Base-by-base conservation (phyloP, 1,140 invertebrate genomes). In the Olivierus martensii region DNA sequence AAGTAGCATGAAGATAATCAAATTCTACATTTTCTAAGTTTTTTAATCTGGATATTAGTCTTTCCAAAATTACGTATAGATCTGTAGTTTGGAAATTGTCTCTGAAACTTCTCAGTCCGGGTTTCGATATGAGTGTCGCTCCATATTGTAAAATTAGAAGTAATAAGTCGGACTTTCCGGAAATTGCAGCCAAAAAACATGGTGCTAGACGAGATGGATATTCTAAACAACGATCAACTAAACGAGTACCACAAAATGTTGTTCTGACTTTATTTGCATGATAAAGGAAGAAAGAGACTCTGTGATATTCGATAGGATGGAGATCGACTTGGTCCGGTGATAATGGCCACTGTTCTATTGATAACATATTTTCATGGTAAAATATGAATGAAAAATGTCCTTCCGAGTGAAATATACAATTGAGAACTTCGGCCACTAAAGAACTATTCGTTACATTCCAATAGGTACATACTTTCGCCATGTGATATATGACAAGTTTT, bases 371-470 rank as follows among this genome's bases (percentile, higher is more conserved):
- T 2, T 48, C 39, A 9, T 34, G n/a, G 5, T 21, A 38, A 21
- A 48, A 53, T 22, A 53, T 42, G 0, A 46, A 48, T 2, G 52
- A 53, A 35, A 53, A 53, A 21, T 53, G 45, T 10, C 46, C 52
- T 48, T 53, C 52, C 19, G 46, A 53, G 6, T 19, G 7, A 34
- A 48, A 53, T 35, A 53, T 39, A 9, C 48, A 38, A 15, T 17
- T 41, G 22, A 53, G 36, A 9, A 53, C 21, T 2, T 48, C 46
- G 0, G 34, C 21, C 3, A 53, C 52, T 11, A 43, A 6, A 6
- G 11, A 11, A 9, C 45, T 47, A 36, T 53, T 37, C 35, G 6
- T 21, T 3, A 53, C 43, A 46, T 46, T 48, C 17, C 48, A 53
- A 36, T 48, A 53, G 18, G 48, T 43, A 11, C 46, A 53, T 3